These are phyloP conservation scores for Hylomyscus alleni DNA, from an alignment of 2,797 vertebrate genomes.

Conservation along the genomic window DNA sequence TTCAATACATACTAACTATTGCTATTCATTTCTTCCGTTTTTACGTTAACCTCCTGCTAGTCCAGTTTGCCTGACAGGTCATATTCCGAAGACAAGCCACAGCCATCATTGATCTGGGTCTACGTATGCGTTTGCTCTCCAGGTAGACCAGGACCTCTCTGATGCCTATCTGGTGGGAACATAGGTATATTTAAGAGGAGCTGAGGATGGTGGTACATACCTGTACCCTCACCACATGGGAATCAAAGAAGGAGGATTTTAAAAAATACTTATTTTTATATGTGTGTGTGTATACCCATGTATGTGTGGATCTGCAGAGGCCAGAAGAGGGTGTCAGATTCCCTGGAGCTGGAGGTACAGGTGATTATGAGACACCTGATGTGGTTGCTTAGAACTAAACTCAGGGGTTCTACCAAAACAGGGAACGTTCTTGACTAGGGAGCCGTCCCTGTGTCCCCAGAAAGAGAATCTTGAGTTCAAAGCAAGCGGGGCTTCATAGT, in stretches of 20 bases:
- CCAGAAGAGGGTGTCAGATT: background rate
- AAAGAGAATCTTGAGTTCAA: background rate
- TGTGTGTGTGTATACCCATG: background rate
- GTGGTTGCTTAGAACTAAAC: background rate
- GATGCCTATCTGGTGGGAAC: background rate
- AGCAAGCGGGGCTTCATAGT: background rate
- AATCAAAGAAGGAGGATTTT: background rate
- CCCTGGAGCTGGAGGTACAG: background rate
- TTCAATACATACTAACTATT: background rate
- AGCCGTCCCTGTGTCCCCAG: background rate
- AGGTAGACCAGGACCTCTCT: background rate
- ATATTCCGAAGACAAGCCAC: background rate
- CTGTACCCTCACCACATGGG: background rate
- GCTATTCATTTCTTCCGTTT: background rate
- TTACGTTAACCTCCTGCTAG: background rate
- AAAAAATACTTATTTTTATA: background rate
- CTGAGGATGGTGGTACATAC: background rate
- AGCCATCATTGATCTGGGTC: background rate
- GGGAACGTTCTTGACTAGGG: background rate
- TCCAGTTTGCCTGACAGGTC: background rate
- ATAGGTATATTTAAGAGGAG: background rate
- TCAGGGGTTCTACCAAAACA: too few relatives aligned
- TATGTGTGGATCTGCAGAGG: background rate
- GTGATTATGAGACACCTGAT: background rate
- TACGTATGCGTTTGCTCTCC: background rate